Percentiles rank a stretch among this genome's conserved stretches.
These are phyloP conservation scores for Otus scops DNA, from an alignment of 2,797 vertebrate species.

Conservation along the genomic window DNA sequence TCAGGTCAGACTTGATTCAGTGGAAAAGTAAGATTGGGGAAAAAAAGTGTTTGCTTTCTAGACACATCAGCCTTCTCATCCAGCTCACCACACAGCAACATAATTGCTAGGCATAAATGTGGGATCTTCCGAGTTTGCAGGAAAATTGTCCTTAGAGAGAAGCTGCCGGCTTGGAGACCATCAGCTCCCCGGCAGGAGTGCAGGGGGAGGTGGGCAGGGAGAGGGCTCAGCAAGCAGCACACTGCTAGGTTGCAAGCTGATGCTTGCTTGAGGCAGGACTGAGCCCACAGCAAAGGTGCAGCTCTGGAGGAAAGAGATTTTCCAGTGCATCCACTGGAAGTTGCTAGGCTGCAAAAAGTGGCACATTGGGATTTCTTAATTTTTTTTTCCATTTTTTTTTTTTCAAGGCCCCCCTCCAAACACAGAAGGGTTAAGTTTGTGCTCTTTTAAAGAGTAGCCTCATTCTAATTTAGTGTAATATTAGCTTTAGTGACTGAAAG, in stretches of 20 bases:
- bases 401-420: neutral
- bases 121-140: neutral
- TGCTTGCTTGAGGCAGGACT: neutral
- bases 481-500: neutral
- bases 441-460: neutral
- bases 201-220: accelerated
- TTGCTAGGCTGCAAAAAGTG: neutral
- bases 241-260: neutral
- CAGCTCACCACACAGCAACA: neutral
- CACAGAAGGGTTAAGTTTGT: neutral
- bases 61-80: neutral
- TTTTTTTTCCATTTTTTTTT: neutral
- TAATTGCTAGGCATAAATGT: neutral
- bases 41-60: neutral
- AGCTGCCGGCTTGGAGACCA: neutral
- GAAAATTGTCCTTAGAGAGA: neutral
- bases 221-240: neutral
- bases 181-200: neutral
- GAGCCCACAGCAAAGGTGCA: neutral
- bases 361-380: neutral
- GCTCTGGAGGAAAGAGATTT: neutral
- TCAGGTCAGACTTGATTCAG: neutral
- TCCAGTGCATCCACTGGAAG: neutral
- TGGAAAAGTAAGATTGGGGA: neutral
- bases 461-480: neutral